Conservation (phyloP, 2,113 vertebrate species). For the Phoxinus phoxinus region DNA sequence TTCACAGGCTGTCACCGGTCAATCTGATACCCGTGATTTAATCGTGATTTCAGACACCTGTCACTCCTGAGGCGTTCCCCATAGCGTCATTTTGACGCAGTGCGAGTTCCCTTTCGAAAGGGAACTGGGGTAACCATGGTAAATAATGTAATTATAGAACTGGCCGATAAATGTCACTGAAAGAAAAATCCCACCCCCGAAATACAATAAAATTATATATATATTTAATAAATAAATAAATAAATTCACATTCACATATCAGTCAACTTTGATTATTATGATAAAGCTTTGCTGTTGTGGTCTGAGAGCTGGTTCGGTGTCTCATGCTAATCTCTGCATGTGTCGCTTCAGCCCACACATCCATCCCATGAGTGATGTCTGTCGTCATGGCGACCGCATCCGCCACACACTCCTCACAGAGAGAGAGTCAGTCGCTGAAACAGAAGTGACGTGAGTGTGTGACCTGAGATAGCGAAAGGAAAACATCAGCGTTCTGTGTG, state of each 20-base stretch:
- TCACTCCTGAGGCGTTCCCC: too few relatives aligned
- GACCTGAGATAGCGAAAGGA: constrained; percentile 58
- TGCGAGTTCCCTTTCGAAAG: too few relatives aligned
- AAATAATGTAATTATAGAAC: too few relatives aligned
- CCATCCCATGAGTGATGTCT: constrained; percentile 77
- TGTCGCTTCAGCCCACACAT: constrained; percentile 76
- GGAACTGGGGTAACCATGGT: too few relatives aligned
- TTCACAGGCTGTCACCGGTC: too few relatives aligned
- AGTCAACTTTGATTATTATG: background rate
- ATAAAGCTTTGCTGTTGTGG: background rate
- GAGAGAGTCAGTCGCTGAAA: constrained; percentile 69
- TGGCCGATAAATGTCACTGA: background rate
- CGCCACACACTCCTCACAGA: constrained; percentile 63
- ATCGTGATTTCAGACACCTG: too few relatives aligned
- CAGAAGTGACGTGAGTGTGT: constrained; percentile 76
- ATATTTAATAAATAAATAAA: background rate
- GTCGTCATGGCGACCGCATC: constrained; percentile 79
- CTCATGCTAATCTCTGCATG: constrained; percentile 70
- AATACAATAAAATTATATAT: background rate
- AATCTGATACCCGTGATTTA: too few relatives aligned
- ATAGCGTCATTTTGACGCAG: too few relatives aligned
- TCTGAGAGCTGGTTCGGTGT: background rate
- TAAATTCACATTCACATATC: background rate
- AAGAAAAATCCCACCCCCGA: background rate
- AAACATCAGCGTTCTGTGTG: background rate